Conservation (phyloP, 1,140 invertebrate species). For the Batillaria attramentaria region DNA sequence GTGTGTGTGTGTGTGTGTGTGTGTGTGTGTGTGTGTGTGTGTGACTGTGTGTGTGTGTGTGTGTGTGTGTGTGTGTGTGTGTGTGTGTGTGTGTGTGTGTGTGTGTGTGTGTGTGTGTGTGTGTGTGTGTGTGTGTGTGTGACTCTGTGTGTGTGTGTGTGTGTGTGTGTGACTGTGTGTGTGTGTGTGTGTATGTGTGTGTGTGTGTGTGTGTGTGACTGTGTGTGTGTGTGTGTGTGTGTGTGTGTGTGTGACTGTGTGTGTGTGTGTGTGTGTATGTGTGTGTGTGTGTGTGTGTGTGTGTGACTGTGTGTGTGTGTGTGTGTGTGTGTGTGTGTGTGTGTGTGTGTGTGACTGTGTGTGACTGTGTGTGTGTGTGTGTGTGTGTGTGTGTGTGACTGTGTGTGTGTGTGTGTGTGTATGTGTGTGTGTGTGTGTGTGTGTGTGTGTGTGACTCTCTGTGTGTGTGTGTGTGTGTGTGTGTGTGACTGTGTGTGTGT, state of each 20-base stretch:
- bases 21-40: not conserved
- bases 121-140: not conserved
- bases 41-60: too few relatives aligned
- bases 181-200: not conserved
- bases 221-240: not conserved
- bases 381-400: constrained; percentile 5
- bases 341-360: not conserved
- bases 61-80: not conserved
- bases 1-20: not conserved
- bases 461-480: not conserved
- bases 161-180: not conserved
- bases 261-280: not conserved
- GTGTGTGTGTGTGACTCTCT: not conserved
- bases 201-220: not conserved
- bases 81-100: not conserved
- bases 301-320: not conserved
- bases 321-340: not conserved
- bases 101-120: not conserved
- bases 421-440: not conserved
- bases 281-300: not conserved
- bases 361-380: not conserved
- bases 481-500: not conserved
- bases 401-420: not conserved
- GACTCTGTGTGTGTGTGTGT: not conserved
- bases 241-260: not conserved